Evolutionary conservation across 2,888 invertebrate genomes (phyloP).

Genomic region (Steinernema carpocapsae): DNA sequence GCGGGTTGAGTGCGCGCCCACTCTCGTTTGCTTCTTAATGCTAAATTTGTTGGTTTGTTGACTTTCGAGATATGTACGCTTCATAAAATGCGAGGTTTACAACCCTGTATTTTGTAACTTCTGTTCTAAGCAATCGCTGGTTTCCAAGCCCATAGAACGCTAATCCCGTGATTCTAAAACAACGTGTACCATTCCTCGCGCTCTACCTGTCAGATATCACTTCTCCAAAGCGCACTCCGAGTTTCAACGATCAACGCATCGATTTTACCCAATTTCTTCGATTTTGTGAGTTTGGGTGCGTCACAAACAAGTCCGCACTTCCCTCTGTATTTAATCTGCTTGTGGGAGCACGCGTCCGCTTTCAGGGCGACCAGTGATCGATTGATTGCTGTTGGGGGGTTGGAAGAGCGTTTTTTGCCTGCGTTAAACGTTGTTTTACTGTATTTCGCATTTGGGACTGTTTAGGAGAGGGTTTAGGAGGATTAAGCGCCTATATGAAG

Average conservation of each 20-base stretch:
- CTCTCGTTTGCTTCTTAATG: too few relatives aligned
- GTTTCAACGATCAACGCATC: background rate
- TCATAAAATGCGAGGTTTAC: too few relatives aligned
- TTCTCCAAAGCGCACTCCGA: background rate
- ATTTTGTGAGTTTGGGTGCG: background rate
- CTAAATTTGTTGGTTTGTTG: too few relatives aligned
- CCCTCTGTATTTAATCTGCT: background rate
- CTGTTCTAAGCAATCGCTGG: too few relatives aligned
- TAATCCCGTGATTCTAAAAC: too few relatives aligned
- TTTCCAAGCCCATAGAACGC: too few relatives aligned
- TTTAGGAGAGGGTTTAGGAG: background rate
- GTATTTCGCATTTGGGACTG: background rate
- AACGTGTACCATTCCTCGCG: background rate
- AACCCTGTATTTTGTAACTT: too few relatives aligned
- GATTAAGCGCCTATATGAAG: too few relatives aligned
- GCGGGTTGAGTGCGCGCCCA: background rate
- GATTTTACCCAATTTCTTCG: background rate
- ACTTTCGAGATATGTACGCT: too few relatives aligned
- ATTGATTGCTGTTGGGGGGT: background rate
- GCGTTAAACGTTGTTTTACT: background rate
- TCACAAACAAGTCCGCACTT: background rate
- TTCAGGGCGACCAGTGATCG: background rate
- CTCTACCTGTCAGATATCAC: background rate
- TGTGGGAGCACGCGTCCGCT: background rate
- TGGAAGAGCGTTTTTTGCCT: background rate